Evolutionary conservation across 1,140 invertebrate genomes (phyloP).

Genomic region (Bombus fervidus): DNA sequence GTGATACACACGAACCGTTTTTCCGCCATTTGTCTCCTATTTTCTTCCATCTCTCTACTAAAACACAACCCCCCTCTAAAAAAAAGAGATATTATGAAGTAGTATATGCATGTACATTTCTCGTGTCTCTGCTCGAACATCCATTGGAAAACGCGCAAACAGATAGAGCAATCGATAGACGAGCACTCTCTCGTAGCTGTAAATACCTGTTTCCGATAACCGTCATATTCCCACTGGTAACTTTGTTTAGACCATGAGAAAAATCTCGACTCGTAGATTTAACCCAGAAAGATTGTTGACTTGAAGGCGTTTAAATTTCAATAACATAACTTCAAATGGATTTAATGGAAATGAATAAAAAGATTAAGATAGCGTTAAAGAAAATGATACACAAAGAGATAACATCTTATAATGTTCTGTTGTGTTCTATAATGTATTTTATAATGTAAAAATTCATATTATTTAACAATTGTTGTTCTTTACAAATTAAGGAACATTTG

Average conservation of each 20-base stretch:
- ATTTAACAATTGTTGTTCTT: too few relatives aligned
- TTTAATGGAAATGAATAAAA: background rate
- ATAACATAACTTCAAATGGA: background rate
- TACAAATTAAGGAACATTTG: too few relatives aligned
- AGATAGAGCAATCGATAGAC: constrained; percentile 15
- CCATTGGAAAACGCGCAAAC: background rate
- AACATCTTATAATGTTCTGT: too few relatives aligned
- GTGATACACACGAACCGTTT: background rate
- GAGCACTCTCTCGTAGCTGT: background rate
- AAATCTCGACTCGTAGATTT: constrained; percentile 29
- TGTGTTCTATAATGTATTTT: too few relatives aligned
- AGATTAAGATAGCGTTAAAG: background rate
- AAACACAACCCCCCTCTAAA: background rate
- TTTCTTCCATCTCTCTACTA: background rate
- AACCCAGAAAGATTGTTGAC: background rate
- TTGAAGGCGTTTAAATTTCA: background rate
- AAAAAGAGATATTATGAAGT: background rate
- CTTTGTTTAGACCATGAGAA: constrained; percentile 26
- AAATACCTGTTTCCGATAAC: constrained; percentile 2
- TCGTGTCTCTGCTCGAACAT: background rate
- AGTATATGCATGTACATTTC: background rate
- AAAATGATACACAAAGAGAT: background rate
- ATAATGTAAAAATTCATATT: too few relatives aligned
- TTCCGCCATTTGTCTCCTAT: background rate
- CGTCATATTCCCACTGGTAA: background rate